Percentiles rank a stretch among this genome's conserved stretches.
Evolutionary conservation across 2,888 invertebrate genomes (phyloP).

Genomic region (Camptogramma bilineatum): DNA sequence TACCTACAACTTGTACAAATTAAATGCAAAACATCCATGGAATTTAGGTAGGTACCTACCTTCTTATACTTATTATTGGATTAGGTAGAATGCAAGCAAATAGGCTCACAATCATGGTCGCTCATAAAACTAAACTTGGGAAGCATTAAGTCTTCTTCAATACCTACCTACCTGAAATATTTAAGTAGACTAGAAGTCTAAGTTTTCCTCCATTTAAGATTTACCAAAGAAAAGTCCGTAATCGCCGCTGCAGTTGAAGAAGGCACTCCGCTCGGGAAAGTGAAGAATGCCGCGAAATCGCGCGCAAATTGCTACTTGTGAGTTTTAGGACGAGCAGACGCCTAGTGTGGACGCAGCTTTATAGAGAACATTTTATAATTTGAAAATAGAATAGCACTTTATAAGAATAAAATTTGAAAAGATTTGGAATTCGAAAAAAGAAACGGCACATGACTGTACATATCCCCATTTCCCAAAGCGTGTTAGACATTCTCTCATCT

Average conservation of each 20-base stretch:
- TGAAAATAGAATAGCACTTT: slow-evolving; percentile 11
- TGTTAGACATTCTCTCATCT: no score
- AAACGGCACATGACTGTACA: no score
- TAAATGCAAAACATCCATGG: no score
- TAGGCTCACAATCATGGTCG: no score
- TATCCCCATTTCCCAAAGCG: no score
- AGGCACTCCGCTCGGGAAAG: slow-evolving; percentile 54
- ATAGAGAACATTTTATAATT: neutral
- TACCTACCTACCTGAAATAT: no score
- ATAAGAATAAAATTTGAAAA: neutral
- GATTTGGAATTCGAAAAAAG: neutral
- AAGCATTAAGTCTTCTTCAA: no score
- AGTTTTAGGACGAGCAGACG: slow-evolving; percentile 11
- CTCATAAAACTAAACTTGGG: no score
- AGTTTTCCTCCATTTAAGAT: neutral
- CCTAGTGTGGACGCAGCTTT: slow-evolving; percentile 31
- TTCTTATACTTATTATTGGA: no score
- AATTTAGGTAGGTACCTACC: no score
- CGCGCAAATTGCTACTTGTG: slow-evolving; percentile 64
- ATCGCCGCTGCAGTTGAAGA: slow-evolving; percentile 52
- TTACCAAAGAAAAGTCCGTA: slow-evolving; percentile 40
- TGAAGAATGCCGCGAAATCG: slow-evolving; percentile 69
- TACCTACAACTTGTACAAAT: no score
- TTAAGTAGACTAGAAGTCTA: neutral
- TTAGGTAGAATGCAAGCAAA: no score